Conservation (phyloP, 2,888 invertebrate genomes). For the Lypha dubia region DNA sequence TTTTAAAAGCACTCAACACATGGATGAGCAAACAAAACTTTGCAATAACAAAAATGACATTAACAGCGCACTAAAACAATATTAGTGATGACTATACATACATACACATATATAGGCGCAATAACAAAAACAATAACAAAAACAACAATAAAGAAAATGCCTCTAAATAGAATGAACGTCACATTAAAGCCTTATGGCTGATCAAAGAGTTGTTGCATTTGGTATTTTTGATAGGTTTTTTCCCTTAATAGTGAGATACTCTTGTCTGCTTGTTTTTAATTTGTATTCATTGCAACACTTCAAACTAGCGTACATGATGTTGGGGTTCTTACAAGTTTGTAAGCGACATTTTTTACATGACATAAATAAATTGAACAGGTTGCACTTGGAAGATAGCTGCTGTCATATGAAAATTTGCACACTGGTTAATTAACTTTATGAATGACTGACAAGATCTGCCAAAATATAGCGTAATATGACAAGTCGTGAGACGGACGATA, state of each 20-base stretch:
- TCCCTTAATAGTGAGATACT: constrained; percentile 6
- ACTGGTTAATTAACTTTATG: background rate
- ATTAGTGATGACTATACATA: constrained; percentile 1
- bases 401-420: background rate
- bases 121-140: constrained; percentile 21
- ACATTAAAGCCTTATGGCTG: constrained; percentile 57
- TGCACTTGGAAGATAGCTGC: too few relatives aligned
- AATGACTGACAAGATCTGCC: too few relatives aligned
- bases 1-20: constrained; percentile 42
- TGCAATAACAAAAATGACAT: constrained; percentile 15
- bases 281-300: background rate
- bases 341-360: background rate
- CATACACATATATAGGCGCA: background rate
- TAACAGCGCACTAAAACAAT: background rate
- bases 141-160: constrained; percentile 25
- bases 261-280: background rate
- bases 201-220: constrained; percentile 29
- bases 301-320: too few relatives aligned
- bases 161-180: constrained; percentile 15
- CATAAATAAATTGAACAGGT: background rate
- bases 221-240: constrained; percentile 13
- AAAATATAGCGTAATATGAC: too few relatives aligned
- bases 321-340: background rate
- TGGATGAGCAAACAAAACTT: constrained; percentile 30
- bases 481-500: too few relatives aligned